Base-by-base conservation (phyloP, 2,888 invertebrate genomes). In the Brachyptera putata region DNA sequence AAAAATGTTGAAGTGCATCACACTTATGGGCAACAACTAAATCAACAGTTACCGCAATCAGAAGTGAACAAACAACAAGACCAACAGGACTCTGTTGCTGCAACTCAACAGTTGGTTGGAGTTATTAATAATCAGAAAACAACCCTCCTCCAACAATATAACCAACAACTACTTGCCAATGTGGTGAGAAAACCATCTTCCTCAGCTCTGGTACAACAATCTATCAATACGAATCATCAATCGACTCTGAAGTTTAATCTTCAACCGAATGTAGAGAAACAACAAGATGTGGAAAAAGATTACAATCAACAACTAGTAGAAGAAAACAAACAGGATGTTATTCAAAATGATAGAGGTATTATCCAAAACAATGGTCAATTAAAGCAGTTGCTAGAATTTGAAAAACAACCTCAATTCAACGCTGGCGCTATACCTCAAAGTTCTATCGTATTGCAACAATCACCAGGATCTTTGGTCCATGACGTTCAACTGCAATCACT, bases 241-340 rank as follows among this genome's bases (percentile, higher is more conserved):
- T 18, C 18, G 13, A 53, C 16, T 22, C 37, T 53, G 34, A 34
- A 34, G 18, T 53, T 53, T 22, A 36, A 34, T 16, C 16, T 16
- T 14, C 53, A 53, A 22, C 34, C 34, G 36, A 18, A 34, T 13
- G 34, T 9, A 3, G 53, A 53, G 36, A 53, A 53, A 36, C 53
- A 53, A 13, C 11, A 18, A 5, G 53, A 53, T 13, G 36, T 18
- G 4, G 53, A 53, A 53, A 53, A 25, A 25, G 60, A 61, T 30
- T 61, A 61, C 34, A 61, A 3, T 4, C 57, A 49, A 3, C 60
- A 61, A 30, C 34, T 61, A n/a, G 49, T 39, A 21, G 60, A 61
- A 39, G 60, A 61, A 30, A 24, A 36, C 3, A 57, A 37, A 22
- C 60, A 61, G 36, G 60, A 61, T 41, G 3, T n/a, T 2, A 37